These are phyloP conservation scores for Trematomus bernacchii DNA, from an alignment of 2,797 vertebrate genomes.

Conservation along the genomic window DNA sequence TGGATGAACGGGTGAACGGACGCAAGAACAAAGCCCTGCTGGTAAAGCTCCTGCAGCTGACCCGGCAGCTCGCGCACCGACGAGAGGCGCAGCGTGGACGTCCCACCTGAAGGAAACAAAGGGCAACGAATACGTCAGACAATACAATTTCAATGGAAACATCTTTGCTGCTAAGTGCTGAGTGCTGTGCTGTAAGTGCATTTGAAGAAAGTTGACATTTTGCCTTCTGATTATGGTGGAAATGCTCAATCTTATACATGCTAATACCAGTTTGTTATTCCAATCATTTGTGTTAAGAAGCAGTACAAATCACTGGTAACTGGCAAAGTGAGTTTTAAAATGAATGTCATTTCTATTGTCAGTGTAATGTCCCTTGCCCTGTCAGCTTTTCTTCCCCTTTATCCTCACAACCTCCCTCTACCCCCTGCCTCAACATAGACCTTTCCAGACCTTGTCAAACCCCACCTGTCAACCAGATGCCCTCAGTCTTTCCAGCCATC, in stretches of 20 bases:
- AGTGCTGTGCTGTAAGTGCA: not conserved
- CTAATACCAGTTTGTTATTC: not conserved
- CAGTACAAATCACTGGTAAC: not conserved
- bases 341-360: not conserved
- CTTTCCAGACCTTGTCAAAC: not conserved
- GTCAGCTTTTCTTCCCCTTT: not conserved
- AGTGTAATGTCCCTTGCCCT: not conserved
- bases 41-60: conserved; percentile 95
- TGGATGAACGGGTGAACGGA: conserved; percentile 96
- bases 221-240: not conserved
- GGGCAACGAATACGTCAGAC: conserved; percentile 10
- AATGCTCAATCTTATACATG: not conserved
- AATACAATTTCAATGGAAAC: not conserved
- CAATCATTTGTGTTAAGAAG: not conserved
- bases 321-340: not conserved
- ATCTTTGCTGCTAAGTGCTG: not conserved
- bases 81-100: conserved; percentile 91
- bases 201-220: not conserved
- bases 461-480: conserved; percentile 11
- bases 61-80: conserved; percentile 93
- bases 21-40: conserved; percentile 93
- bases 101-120: conserved; percentile 81
- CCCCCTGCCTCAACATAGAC: not conserved
- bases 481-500: not conserved
- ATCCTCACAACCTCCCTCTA: not conserved